Evolutionary conservation across 2,888 invertebrate genomes (phyloP).

Genomic region (Busseola fusca): DNA sequence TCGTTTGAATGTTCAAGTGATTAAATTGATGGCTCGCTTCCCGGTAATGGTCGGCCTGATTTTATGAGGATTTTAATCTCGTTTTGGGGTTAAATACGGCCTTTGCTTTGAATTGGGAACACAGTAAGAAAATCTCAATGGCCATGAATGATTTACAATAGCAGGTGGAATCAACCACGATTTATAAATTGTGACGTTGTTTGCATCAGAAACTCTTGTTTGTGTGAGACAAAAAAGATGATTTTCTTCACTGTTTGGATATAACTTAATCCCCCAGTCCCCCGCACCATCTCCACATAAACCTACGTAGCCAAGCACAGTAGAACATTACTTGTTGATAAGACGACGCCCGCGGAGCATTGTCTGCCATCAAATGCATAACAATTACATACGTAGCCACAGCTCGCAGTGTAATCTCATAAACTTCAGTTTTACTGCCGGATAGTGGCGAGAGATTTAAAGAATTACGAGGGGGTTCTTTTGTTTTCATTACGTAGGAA

Average conservation of each 20-base stretch:
- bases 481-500: neutral
- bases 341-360: conserved; percentile 26
- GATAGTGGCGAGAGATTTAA: conserved; percentile 11
- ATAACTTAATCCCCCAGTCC: neutral
- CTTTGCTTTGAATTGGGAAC: neutral
- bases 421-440: neutral
- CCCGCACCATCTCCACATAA: neutral
- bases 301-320: conserved; percentile 7
- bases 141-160: neutral
- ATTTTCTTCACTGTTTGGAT: neutral
- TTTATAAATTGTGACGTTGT: neutral
- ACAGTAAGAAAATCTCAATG: neutral
- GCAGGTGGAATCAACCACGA: neutral
- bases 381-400: too few relatives aligned
- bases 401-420: conserved; percentile 30
- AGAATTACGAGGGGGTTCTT: neutral
- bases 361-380: conserved; percentile 32
- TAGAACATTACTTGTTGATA: conserved; percentile 40
- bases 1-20: conserved; percentile 49
- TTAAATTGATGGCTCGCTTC: conserved; percentile 46
- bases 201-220: neutral
- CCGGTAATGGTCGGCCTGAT: conserved; percentile 24
- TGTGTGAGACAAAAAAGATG: neutral
- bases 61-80: conserved; percentile 42
- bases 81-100: neutral